phyloP scores from a whole-genome alignment of 2,113 vertebrate species.

The Myiopsitta monachus region DNA sequence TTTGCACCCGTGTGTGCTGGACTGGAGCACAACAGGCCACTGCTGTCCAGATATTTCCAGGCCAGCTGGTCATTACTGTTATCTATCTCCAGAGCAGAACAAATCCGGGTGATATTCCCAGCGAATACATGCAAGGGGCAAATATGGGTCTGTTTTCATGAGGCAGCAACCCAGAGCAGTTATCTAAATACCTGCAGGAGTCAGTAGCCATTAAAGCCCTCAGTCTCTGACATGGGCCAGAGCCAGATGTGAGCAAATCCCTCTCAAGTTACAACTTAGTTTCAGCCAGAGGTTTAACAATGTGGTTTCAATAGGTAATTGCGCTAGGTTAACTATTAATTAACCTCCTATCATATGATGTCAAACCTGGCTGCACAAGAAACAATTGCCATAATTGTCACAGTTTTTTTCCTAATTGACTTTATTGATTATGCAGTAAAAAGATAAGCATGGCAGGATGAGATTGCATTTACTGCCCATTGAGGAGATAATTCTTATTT shows the following conservation, averaged over 20 bases:
- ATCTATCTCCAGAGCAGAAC: background rate
- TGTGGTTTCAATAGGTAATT: constrained; percentile 2
- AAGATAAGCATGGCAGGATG: background rate
- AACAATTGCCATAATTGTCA: background rate
- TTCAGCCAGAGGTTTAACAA: constrained; percentile 29
- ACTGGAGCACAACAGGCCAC: background rate
- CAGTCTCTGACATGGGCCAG: background rate
- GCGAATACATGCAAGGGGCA: rapidly evolving
- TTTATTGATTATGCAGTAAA: background rate
- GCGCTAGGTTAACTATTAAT: constrained; percentile 56
- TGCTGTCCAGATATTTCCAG: background rate
- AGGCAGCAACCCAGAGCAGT: background rate
- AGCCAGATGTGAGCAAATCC: constrained; percentile 33
- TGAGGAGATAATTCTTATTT: background rate
- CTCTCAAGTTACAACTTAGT: constrained; percentile 26
- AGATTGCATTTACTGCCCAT: background rate
- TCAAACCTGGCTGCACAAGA: background rate
- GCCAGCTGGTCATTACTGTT: background rate
- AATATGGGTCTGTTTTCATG: background rate
- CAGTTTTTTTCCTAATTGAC: background rate
- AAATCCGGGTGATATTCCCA: background rate
- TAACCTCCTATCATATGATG: background rate
- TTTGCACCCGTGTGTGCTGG: background rate
- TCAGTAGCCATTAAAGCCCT: background rate
- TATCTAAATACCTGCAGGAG: background rate